A percentile compares a stretch with the other conserved stretches of the same genome.
Conservation (phyloP, 92 coral and sea anemone species). For the Epizoanthus rinbou region DNA sequence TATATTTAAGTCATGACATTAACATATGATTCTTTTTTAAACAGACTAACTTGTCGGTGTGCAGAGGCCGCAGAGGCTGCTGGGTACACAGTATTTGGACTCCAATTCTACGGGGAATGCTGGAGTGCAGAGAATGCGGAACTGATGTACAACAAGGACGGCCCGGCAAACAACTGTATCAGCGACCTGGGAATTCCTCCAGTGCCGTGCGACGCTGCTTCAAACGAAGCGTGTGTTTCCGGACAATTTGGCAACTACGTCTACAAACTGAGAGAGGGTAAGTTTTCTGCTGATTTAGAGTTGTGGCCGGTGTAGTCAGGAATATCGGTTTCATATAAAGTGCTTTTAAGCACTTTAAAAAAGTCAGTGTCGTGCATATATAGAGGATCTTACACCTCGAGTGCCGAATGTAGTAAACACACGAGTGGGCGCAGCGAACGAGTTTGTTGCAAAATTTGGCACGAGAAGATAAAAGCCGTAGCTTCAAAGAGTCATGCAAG, state of each 20-base stretch:
- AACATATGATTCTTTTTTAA: neutral
- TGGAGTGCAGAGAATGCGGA: constrained; percentile 19
- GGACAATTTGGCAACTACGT: constrained; percentile 12
- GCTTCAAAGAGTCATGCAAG: too few relatives aligned
- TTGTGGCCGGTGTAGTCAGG: too few relatives aligned
- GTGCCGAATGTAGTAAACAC: too few relatives aligned
- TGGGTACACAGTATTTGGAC: constrained; percentile 17
- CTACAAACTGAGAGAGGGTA: constrained; percentile 28
- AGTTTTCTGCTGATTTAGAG: neutral
- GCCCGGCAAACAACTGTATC: constrained; percentile 24
- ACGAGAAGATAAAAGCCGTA: too few relatives aligned
- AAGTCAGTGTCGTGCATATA: too few relatives aligned
- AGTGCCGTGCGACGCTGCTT: neutral
- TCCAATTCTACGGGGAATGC: constrained; percentile 43
- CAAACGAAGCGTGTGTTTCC: constrained; percentile 26
- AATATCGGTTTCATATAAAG: too few relatives aligned
- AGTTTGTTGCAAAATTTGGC: too few relatives aligned
- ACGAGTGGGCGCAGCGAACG: too few relatives aligned
- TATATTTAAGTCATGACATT: too few relatives aligned
- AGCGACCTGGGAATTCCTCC: constrained; percentile 31
- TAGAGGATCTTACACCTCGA: too few relatives aligned
- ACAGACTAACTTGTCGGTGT: constrained; percentile 34
- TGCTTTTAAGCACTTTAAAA: too few relatives aligned
- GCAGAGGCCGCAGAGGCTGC: constrained; percentile 39
- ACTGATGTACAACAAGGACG: constrained; percentile 4